These are phyloP conservation scores for Leptopilina boulardi DNA, from an alignment of 1,140 invertebrate species.

Conservation along the genomic window DNA sequence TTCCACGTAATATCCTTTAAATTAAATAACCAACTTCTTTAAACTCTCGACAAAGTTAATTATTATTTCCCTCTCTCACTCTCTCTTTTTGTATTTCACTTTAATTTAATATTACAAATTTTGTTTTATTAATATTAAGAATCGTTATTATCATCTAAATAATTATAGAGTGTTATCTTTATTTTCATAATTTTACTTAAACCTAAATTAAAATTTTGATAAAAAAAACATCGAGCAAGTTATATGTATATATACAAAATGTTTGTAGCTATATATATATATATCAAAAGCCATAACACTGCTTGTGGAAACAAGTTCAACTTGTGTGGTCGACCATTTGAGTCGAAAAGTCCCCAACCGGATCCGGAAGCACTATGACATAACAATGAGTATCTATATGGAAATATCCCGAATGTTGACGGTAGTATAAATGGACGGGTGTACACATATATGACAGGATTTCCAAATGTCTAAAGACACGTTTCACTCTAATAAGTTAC, in stretches of 20 bases:
- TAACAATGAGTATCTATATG: constrained; percentile 4
- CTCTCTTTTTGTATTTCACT: not conserved
- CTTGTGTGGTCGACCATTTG: not conserved
- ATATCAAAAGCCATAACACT: not conserved
- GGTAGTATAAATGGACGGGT: not conserved
- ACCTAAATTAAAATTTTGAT: not conserved
- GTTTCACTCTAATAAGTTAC: not conserved
- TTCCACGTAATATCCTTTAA: not conserved
- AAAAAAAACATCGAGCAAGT: no score
- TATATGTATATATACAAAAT: not conserved
- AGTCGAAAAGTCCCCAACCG: not conserved
- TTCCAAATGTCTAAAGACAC: not conserved
- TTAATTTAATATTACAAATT: no score
- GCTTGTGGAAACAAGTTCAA: not conserved
- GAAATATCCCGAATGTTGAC: not conserved
- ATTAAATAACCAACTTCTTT: constrained; percentile 1
- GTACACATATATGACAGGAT: not conserved
- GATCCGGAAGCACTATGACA: not conserved
- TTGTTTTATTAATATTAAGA: no score
- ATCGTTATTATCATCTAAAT: no score
- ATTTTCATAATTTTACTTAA: no score
- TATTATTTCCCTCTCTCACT: not conserved
- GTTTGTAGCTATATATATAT: not conserved
- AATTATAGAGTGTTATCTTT: no score
- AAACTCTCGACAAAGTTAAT: not conserved